Conservation (phyloP, 1,140 invertebrate genomes). For the Zaprionus taronus region DNA sequence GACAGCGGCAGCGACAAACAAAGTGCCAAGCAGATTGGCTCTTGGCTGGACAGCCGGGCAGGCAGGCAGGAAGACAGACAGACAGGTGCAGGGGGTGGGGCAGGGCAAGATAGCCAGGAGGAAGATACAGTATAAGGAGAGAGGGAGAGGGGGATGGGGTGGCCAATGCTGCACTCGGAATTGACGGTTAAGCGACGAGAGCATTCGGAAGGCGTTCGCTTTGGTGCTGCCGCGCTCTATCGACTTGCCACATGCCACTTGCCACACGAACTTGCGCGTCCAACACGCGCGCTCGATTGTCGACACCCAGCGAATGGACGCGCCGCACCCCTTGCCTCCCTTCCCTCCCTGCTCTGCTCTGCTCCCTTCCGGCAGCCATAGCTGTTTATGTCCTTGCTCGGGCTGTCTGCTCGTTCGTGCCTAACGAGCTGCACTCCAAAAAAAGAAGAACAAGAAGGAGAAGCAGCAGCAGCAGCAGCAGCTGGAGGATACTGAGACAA, state of each 20-base stretch:
- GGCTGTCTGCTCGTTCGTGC: constrained; percentile 76
- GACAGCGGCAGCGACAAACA: constrained; percentile 60
- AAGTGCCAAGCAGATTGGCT: constrained; percentile 79
- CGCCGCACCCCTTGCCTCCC: background rate
- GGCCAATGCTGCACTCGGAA: constrained; percentile 63
- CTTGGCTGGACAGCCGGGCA: constrained; percentile 51
- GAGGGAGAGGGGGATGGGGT: background rate
- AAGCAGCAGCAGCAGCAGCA: background rate
- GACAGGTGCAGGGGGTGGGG: constrained; percentile 10
- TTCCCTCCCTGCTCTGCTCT: background rate
- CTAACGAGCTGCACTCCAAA: constrained; percentile 77
- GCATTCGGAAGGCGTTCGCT: constrained; percentile 11
- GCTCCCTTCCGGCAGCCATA: constrained; percentile 23
- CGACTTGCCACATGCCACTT: constrained; percentile 34
- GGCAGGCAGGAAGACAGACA: constrained; percentile 6
- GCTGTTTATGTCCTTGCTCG: constrained; percentile 75
- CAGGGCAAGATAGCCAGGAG: background rate
- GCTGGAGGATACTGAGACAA: background rate
- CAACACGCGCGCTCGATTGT: constrained; percentile 32
- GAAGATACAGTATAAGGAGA: background rate
- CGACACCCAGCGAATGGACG: constrained; percentile 23
- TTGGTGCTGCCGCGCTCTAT: constrained; percentile 17
- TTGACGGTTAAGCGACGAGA: constrained; percentile 64
- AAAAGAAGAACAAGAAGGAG: background rate
- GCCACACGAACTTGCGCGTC: constrained; percentile 27